Percentiles rank a stretch among this genome's conserved stretches.
These are phyloP conservation scores for Ascaphus truei DNA, from an alignment of 2,113 vertebrate genomes.

Conservation along the genomic window DNA sequence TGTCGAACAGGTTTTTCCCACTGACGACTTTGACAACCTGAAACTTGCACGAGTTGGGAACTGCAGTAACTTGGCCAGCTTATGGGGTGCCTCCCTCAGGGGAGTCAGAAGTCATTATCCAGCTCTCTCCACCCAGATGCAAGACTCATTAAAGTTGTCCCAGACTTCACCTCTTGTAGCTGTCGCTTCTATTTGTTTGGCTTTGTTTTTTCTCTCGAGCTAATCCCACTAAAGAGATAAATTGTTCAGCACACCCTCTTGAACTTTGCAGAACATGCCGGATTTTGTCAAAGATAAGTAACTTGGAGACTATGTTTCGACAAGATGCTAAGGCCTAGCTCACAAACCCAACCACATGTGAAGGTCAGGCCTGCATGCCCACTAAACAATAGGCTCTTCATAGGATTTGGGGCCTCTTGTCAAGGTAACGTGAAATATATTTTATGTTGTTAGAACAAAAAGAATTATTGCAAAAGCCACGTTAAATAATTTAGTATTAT, in stretches of 20 bases:
- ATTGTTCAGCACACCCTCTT: constrained; percentile 22
- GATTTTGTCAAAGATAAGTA: neutral
- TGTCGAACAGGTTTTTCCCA: constrained; percentile 21
- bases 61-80: constrained; percentile 27
- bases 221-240: constrained; percentile 33
- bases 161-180: constrained; percentile 33
- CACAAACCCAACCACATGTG: too few species aligned
- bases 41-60: constrained; percentile 24
- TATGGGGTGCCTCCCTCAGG: constrained; percentile 28
- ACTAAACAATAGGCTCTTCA: too few species aligned
- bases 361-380: too few species aligned
- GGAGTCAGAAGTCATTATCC: constrained; percentile 21
- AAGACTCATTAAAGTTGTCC: constrained; percentile 37
- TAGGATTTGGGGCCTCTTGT: too few species aligned
- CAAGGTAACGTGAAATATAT: too few species aligned
- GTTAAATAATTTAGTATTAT: too few species aligned
- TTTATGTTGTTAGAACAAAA: too few species aligned
- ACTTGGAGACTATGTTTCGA: neutral
- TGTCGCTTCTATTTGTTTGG: constrained; percentile 24
- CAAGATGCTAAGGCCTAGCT: too few species aligned
- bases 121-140: constrained; percentile 33
- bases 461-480: too few species aligned
- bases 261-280: constrained; percentile 5
- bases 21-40: constrained; percentile 21
- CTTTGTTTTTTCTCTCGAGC: constrained; percentile 10